phyloP scores from a whole-genome alignment of 2,113 vertebrate species.

The Pluvianellus socialis region DNA sequence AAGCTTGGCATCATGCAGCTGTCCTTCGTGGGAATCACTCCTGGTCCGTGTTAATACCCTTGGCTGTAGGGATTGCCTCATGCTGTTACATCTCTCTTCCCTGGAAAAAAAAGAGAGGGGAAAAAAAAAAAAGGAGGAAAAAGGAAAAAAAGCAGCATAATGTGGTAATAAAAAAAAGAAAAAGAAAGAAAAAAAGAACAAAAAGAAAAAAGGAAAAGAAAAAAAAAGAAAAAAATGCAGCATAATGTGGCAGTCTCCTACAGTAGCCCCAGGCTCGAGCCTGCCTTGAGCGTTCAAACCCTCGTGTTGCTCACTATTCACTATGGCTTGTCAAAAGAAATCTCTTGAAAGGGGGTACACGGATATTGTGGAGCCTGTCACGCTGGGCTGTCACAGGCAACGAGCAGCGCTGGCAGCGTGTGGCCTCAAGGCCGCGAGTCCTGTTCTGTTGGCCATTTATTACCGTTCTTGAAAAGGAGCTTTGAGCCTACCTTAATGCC shows the following conservation, averaged over 20 bases:
- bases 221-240: background rate
- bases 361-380: background rate
- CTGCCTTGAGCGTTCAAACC: background rate
- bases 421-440: background rate
- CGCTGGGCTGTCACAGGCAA: background rate
- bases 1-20: accelerated
- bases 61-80: background rate
- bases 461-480: background rate
- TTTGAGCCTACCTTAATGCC: background rate
- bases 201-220: background rate
- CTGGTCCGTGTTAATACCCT: background rate
- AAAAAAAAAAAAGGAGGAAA: too few species aligned
- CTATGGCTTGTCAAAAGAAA: background rate
- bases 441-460: background rate
- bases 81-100: background rate
- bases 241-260: background rate
- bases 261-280: background rate
- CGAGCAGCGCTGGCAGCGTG: background rate
- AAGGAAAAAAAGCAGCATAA: background rate
- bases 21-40: background rate
- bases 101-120: background rate
- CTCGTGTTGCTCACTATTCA: background rate
- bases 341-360: background rate
- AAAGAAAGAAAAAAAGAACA: background rate
- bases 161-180: background rate